A percentile compares a stretch with the other conserved stretches of the same genome.
These are phyloP conservation scores for Apodemia mormo DNA, from an alignment of 2,888 invertebrate genomes.

Conservation along the genomic window DNA sequence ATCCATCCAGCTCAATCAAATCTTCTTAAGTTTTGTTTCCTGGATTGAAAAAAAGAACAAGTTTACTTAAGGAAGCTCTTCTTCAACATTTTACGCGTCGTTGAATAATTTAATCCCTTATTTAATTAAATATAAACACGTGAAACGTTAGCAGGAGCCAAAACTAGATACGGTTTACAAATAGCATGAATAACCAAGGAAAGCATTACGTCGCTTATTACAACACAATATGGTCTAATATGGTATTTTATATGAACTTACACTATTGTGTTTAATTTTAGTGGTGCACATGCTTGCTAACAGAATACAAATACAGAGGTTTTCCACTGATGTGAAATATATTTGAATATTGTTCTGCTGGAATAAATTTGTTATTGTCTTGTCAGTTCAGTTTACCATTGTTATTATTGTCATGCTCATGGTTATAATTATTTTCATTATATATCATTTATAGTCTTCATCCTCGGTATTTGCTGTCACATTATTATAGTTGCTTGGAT, in stretches of 20 bases:
- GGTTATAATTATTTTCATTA: not conserved
- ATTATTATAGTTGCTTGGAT: not conserved
- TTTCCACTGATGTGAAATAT: conserved; percentile 9
- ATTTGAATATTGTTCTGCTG: conserved; percentile 10
- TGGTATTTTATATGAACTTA: conserved; percentile 6
- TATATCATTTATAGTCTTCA: not conserved
- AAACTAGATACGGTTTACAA: conserved; percentile 28
- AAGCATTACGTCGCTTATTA: not conserved
- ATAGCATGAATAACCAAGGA: not conserved
- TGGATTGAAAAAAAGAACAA: not conserved
- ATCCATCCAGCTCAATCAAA: no score
- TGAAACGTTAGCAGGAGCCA: conserved; percentile 26
- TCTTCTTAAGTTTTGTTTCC: no score
- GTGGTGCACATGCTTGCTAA: not conserved
- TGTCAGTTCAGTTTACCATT: not conserved
- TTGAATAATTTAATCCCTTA: conserved; percentile 32
- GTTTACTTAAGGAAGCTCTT: not conserved
- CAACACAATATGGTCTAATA: conserved; percentile 7
- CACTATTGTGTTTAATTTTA: conserved; percentile 1
- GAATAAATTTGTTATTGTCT: not conserved
- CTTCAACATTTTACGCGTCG: not conserved
- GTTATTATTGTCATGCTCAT: not conserved
- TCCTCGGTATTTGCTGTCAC: no score
- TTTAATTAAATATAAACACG: conserved; percentile 40
- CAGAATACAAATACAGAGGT: conserved; percentile 16